Base-by-base conservation (phyloP, 2,797 vertebrate species). In the Phylloscopus collybita region DNA sequence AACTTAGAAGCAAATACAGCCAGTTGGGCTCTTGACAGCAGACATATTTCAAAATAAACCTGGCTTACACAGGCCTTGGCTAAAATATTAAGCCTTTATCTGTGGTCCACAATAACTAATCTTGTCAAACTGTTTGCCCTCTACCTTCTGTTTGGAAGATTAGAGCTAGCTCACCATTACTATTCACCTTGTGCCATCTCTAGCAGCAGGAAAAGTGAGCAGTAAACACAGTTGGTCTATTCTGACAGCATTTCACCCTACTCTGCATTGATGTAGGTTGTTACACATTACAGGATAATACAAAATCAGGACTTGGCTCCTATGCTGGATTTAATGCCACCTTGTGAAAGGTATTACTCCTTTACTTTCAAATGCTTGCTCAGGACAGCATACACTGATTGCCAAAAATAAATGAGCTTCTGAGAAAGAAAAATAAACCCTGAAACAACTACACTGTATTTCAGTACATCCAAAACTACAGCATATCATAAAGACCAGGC, bases 31-130 rank as follows among this genome's bases (percentile, higher is more conserved):
- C 90, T 92, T 85, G 92, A 95, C 95, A 95, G 94, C 84, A 95
- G 93, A 92, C 88, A 87, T 94, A 92, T 95, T 97, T 96, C 95
- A 96, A 97, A 96, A 97, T 95, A 95, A 95, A 96, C 88, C 93
- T 82, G 74, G 92, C 90, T 94, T 92, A 88, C 80, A 74, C 78
- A 93, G 94, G 90, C 60, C 94, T 96, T 95, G 95, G 96, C 96
- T 96, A 95, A 97, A 97, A 95, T 95, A 95, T 96, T 90, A 93
- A 96, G 86, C 93, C 72, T 96, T 97, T 96, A 93, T 96, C 94
- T 94, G 94, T 93, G 86, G 92, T 92, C 86, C 86, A 95, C 96
- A 95, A 95, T 85, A 96, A 95, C 91, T 96, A 95, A 96, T 95
- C 94, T 95, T 93, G 82, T 72, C 87, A 94, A 94, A 97, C 89